Evolutionary conservation across 2,888 invertebrate species (phyloP), one percentile per base, ranked within the genome.

Genomic region (Callyntrura sp.): DNA sequence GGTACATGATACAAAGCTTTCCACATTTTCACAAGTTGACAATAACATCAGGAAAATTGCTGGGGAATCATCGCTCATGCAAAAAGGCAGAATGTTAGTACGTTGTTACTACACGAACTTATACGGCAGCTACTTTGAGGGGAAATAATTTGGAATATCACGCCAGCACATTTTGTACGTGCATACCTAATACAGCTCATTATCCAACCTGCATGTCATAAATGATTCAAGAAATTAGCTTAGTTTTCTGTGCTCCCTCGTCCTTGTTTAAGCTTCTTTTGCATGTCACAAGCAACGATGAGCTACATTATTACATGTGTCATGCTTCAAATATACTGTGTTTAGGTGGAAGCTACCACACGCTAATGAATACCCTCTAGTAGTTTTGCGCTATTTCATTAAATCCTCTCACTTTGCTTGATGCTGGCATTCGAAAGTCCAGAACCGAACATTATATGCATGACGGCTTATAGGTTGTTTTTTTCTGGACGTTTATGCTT

Each of bases 191-290:
- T 23, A 14, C n/a, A n/a, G n/a, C n/a, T n/a, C n/a, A n/a, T 60
- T 3, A 28, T 35, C 35, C 68, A n/a, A 51, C 45, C 45, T 45
- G 45, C 17, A n/a, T n/a, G 12, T 12, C 51, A 20, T 73, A 25
- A 76, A 76, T 76, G 25, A 55, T 76, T 76, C 25, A 55, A 76
- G 76, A 76, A 76, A 76, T 76, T 51, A 76, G 76, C 51, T 51
- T 55, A 25, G 51, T 48, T 45, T 0, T 45, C n/a, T 23, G 11
- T 23, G 6, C 48, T 14, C 43, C 11, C 45, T 20, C 55, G 0
- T 23, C 25, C 28, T 55, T 12, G 51, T 25, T 55, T 55, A 76
- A 55, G 76, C 55, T 76, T 20, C 76, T 76, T 55, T 76, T 8
- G 76, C 76, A 76, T 76, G 76, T 48, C 9, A 12, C 12, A 73